Percentiles rank a stretch among this genome's conserved stretches.
phyloP scores from a whole-genome alignment of 2,113 vertebrate species.

The Podarcis cretensis region DNA sequence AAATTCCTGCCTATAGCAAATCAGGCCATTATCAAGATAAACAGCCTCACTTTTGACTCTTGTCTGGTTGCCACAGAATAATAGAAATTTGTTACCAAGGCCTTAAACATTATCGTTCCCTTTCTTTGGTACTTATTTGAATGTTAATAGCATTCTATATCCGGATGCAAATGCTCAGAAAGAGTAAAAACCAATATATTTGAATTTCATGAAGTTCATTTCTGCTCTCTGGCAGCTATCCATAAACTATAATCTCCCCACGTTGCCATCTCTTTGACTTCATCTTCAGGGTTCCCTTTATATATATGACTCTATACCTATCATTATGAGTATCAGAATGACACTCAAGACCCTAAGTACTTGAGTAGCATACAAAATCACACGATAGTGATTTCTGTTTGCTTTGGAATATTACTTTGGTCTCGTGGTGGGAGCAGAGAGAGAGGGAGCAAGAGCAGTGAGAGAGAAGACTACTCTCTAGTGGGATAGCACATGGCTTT shows the following conservation, averaged over 20 bases:
- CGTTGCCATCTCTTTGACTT: neutral
- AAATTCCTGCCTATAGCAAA: slow-evolving; percentile 49
- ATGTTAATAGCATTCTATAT: slow-evolving; percentile 34
- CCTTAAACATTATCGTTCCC: slow-evolving; percentile 38
- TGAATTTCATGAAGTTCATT: slow-evolving; percentile 1
- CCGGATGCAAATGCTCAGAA: neutral
- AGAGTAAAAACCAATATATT: neutral
- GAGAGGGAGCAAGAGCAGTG: no score
- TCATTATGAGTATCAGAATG: neutral
- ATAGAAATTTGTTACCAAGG: slow-evolving; percentile 46
- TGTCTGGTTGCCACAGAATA: slow-evolving; percentile 30
- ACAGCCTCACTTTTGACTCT: slow-evolving; percentile 45
- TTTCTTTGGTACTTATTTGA: neutral
- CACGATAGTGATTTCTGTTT: neutral
- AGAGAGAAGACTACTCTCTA: no score
- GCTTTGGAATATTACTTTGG: neutral
- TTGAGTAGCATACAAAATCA: neutral
- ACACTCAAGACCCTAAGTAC: neutral
- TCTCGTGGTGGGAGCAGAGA: neutral
- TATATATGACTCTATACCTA: neutral
- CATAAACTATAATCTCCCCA: neutral
- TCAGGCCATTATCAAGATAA: slow-evolving; percentile 46
- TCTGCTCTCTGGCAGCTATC: neutral
- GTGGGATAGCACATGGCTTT: no score
- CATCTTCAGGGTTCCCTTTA: neutral